phyloP scores from a whole-genome alignment of 2,888 invertebrate species.

The Pristionchus entomophagus region DNA sequence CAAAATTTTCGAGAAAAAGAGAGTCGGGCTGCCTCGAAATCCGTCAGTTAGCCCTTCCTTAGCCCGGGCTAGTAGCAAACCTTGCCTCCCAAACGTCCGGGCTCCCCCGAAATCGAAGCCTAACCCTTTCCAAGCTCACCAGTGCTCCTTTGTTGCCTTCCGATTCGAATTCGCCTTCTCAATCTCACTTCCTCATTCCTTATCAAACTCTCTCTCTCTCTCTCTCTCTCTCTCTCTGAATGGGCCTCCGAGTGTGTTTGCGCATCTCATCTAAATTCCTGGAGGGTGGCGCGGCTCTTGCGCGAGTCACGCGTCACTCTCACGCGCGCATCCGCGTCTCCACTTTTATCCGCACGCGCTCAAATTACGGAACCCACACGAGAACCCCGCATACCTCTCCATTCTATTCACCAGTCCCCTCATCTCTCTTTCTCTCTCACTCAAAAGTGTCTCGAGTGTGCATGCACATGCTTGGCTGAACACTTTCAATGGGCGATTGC shows the following conservation, averaged over 20 bases:
- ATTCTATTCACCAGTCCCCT: background rate
- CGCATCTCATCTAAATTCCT: background rate
- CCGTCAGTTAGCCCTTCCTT: no score
- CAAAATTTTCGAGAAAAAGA: no score
- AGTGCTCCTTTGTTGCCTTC: background rate
- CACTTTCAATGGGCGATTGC: background rate
- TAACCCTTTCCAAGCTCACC: background rate
- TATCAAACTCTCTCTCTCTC: slow-evolving; percentile 39
- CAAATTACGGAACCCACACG: slow-evolving; percentile 10
- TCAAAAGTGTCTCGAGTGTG: slow-evolving; percentile 3
- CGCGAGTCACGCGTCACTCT: background rate
- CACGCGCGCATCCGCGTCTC: background rate
- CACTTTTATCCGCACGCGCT: background rate
- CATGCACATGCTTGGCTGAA: slow-evolving; percentile 32
- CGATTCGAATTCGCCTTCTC: background rate
- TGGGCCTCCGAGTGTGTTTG: background rate
- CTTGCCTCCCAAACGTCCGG: no score
- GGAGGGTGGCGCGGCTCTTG: background rate
- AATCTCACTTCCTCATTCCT: slow-evolving; percentile 30
- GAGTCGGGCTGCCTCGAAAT: no score
- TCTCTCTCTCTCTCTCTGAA: no score
- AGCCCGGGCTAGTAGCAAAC: no score
- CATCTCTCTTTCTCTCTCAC: background rate
- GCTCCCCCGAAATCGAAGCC: no score
- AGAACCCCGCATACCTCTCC: background rate